phyloP scores from a whole-genome alignment of 2,113 vertebrate genomes.

The Sturnira hondurensis region DNA sequence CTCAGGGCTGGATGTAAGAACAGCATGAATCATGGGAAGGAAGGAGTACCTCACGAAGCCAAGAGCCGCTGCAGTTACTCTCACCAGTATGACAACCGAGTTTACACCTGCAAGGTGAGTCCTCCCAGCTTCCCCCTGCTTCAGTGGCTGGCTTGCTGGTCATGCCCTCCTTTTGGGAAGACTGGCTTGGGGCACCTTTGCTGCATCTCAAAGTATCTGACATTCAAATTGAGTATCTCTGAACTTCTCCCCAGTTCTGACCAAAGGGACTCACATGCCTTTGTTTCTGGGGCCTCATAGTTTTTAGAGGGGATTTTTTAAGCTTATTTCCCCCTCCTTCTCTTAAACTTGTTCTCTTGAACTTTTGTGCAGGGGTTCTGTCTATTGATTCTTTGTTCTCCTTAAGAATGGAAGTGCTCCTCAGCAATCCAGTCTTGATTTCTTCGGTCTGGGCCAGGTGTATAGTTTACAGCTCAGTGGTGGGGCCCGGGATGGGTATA shows the following conservation, averaged over 20 bases:
- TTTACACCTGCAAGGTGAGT: constrained; percentile 96
- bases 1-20: constrained; percentile 93
- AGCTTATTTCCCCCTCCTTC: not conserved
- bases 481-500: not conserved
- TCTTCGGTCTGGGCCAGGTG: not conserved
- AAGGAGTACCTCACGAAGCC: constrained; percentile 91
- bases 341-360: not conserved
- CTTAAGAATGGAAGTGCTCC: not conserved
- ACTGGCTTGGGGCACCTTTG: not conserved
- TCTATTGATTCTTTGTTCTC: not conserved
- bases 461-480: not conserved
- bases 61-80: constrained; percentile 95
- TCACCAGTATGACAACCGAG: constrained; percentile 95
- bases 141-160: not conserved
- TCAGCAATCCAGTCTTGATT: not conserved
- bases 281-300: not conserved
- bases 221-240: not conserved
- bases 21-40: constrained; percentile 98
- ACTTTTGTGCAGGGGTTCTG: not conserved
- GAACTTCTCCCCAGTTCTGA: not conserved
- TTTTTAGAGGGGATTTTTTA: not conserved
- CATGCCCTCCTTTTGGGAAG: not conserved
- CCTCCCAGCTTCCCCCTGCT: not conserved
- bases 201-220: not conserved
- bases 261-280: not conserved